phyloP scores from a whole-genome alignment of 2,797 vertebrate species.

The Margarornis squamiger region DNA sequence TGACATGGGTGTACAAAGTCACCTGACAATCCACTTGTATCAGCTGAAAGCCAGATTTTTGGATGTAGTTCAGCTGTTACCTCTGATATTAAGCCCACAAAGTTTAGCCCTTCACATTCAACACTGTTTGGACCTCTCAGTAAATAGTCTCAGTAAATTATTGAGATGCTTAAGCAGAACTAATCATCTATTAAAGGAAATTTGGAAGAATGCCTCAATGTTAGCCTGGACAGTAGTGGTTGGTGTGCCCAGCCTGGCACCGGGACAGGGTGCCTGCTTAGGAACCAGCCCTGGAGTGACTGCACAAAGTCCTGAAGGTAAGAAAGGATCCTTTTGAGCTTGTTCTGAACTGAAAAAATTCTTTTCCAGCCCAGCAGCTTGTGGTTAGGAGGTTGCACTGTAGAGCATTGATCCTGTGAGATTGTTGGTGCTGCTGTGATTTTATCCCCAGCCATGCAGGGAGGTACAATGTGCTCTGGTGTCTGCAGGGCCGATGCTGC shows the following conservation, averaged over 20 bases:
- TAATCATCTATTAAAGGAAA: neutral
- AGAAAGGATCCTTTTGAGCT: slow-evolving; percentile 1
- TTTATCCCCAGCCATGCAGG: neutral
- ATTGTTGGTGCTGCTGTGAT: neutral
- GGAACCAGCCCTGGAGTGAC: neutral
- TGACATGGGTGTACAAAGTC: neutral
- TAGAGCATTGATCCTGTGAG: neutral
- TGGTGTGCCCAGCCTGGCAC: neutral
- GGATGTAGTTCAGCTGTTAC: neutral
- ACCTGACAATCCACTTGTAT: slow-evolving; percentile 12
- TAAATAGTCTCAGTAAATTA: neutral
- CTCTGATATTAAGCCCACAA: neutral
- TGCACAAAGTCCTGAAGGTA: neutral
- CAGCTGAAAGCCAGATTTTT: slow-evolving; percentile 3
- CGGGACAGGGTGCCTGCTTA: neutral
- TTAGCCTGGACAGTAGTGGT: neutral
- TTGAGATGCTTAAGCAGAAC: neutral
- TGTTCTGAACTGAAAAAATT: neutral
- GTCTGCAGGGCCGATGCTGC: neutral
- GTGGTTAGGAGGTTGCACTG: neutral
- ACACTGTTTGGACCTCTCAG: neutral
- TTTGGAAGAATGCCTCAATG: neutral
- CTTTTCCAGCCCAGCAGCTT: neutral
- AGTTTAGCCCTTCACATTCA: neutral
- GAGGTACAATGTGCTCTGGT: neutral